Evolutionary conservation across 2,888 invertebrate genomes (phyloP), one percentile per base, ranked within the genome.

Genomic region (Melolontha melolontha): DNA sequence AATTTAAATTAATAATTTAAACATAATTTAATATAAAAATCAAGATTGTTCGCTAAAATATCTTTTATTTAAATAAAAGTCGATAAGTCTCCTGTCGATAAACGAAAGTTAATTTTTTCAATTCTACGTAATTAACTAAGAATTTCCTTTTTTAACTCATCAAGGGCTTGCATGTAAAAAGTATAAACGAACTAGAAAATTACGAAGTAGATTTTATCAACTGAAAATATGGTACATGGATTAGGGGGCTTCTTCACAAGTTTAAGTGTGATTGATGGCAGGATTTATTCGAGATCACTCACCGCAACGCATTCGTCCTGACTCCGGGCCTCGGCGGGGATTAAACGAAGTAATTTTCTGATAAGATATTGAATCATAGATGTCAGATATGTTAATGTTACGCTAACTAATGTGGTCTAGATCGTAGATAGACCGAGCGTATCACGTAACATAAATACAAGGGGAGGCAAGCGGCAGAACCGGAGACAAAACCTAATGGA

Each of bases 231-330:
- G 44, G 44, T 44, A 47, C 47, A 27, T 27, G 59, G 47, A 47
- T 59, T 47, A 59, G 22, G n/a, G n/a, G n/a, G 44, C 41, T 59
- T 59, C 42, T 47, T 59, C 59, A 59, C 29, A 44, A 69, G 51
- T 64, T 47, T 47, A 64, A 54, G 11, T 54, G 72, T 72, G 72
- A 72, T 72, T 70, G 72, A 72, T 72, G 72, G 66, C 67, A 64
- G 69, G 69, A 70, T 72, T 69, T 72, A 72, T 72, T 72, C 68
- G 66, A 70, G 68, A 72, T 72, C 71, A 70, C 65, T 72, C 71
- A 66, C 68, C 65, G 66, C 69, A 70, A 70, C 71, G 72, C 65
- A 71, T 70, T 71, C 68, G 68, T 50, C 29, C 14, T 16, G 49
- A 47, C 40, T 59, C 27, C 34, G 29, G n/a, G 47, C 47, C 47